phyloP scores from a whole-genome alignment of 1,140 invertebrate genomes.

The Nephila pilipes region DNA sequence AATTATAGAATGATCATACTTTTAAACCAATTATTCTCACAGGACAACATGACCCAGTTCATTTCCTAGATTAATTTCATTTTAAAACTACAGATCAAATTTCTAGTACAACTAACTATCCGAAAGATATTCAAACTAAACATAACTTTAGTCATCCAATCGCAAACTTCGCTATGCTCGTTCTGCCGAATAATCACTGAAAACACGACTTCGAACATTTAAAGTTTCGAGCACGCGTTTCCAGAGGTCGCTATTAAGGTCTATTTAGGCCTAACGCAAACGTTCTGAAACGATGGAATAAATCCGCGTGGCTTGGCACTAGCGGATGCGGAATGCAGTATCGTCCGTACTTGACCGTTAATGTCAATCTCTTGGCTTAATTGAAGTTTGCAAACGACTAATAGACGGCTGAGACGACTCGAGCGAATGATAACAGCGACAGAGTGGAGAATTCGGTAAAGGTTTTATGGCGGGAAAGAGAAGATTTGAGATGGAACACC shows the following conservation, averaged over 20 bases:
- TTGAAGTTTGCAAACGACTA: not conserved
- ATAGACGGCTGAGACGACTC: not conserved
- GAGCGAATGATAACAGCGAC: not conserved
- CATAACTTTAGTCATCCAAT: not conserved
- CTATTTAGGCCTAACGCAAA: not conserved
- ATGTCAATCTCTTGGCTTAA: not conserved
- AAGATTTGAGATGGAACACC: no score
- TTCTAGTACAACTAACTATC: no score
- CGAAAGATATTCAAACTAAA: not conserved
- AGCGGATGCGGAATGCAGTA: not conserved
- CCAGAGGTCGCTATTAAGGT: not conserved
- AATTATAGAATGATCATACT: no score
- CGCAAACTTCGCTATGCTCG: not conserved
- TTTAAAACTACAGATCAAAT: not conserved
- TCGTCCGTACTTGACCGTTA: not conserved
- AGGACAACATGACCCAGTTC: not conserved
- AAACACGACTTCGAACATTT: not conserved
- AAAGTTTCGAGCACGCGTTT: not conserved
- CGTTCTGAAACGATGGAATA: not conserved
- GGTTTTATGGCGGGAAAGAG: not conserved
- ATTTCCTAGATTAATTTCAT: not conserved
- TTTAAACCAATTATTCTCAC: not conserved
- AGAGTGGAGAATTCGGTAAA: not conserved
- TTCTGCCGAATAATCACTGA: not conserved
- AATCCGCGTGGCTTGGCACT: not conserved